Evolutionary conservation across 2,113 vertebrate species (phyloP), one percentile per base, ranked within the genome.

Genomic region (Tricholaema leucomelas): DNA sequence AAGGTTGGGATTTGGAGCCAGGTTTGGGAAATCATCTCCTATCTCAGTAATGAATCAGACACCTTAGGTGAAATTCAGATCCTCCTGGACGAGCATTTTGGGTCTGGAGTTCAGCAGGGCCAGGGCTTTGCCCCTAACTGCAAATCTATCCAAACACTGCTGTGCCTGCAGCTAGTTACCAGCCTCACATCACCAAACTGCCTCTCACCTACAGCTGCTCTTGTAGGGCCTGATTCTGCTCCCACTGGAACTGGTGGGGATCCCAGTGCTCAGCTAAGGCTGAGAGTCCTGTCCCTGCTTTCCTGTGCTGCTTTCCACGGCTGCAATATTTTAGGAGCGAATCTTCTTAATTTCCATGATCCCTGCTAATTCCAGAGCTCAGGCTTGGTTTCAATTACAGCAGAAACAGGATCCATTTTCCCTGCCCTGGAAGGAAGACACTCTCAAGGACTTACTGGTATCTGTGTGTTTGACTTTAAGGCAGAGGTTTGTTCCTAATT

Each of bases 401-500:
- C 59, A 88, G 91, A 90, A 96, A 93, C 23, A 83, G 70, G 54
- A 90, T 79, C 44, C 18, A 20, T 92, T 85, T 88, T 94, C 81
- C 54, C 44, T 64, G 38, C 71, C 25, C 15, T 88, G 58, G 64
- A 63, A 96, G 70, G 94, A 96, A 90, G 85, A 90, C 78, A 87
- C 85, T 88, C 90, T 92, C 80, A 88, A 88, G 55, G 54, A 72
- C 69, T 95, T 88, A 91, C 90, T 92, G 94, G 90, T 94, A 95
- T 89, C 93, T 96, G 80, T 94, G 91, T 94, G 93, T 93, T 94
- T 95, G 96, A 94, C 92, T 94, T 96, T 90, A 84, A 88, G 93
- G 93, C 94, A 96, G 94, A 92, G 94, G 93, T 93, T 97, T 95
- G 94, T 96, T 97, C 95, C 94, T 98, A 98, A 98, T 98, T 98